Evolutionary conservation across 2,888 invertebrate genomes (phyloP).

Genomic region (Noctua comes): DNA sequence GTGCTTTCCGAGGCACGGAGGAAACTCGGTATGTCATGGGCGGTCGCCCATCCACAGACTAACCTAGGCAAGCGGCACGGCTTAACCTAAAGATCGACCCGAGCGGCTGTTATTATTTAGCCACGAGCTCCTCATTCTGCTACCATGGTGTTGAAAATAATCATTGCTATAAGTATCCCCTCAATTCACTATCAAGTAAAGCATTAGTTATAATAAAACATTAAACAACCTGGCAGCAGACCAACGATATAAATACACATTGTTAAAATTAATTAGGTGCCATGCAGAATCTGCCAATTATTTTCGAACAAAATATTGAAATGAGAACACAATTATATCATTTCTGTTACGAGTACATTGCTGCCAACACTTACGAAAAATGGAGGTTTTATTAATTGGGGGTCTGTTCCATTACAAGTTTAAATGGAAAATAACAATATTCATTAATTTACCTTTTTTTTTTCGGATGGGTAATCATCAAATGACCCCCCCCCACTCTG

Average conservation of each 20-base stretch:
- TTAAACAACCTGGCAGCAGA: not conserved
- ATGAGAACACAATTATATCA: not conserved
- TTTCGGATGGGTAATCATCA: no score
- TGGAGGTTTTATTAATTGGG: not conserved
- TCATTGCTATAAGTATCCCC: not conserved
- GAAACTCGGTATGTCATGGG: no score
- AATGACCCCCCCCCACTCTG: no score
- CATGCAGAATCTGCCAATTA: conserved; percentile 57
- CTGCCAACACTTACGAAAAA: not conserved
- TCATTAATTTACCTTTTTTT: no score
- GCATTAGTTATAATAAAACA: not conserved
- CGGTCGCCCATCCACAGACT: no score
- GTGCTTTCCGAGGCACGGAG: no score
- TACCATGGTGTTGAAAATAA: not conserved
- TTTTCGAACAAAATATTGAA: conserved; percentile 55
- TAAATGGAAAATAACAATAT: not conserved
- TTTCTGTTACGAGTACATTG: not conserved
- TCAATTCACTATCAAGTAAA: not conserved
- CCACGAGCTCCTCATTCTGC: no score
- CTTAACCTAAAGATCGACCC: no score
- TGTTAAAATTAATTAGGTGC: conserved; percentile 31
- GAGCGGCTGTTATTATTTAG: no score
- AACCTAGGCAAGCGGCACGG: no score
- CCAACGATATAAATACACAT: not conserved
- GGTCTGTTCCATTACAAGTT: not conserved